A percentile compares a stretch with the other conserved stretches of the same genome.
Evolutionary conservation across 2,888 invertebrate species (phyloP).

Genomic region (Agrotis clavis): DNA sequence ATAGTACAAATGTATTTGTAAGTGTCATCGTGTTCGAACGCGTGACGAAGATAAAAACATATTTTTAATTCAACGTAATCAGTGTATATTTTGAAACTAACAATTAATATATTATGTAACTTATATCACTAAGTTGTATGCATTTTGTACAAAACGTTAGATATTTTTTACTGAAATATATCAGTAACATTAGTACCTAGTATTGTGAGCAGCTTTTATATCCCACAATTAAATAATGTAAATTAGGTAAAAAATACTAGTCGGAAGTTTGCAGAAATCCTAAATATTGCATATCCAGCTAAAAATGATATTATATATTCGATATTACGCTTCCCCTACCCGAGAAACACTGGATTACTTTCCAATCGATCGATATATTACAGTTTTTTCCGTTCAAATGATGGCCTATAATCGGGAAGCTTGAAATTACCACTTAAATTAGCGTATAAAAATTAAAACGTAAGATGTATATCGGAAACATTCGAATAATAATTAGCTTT

Average conservation of each 20-base stretch:
- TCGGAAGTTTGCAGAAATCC: conserved; percentile 78
- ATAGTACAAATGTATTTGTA: conserved; percentile 89
- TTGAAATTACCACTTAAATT: conserved; percentile 72
- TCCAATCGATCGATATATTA: conserved; percentile 25
- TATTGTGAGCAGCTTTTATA: conserved; percentile 85
- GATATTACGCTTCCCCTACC: conserved; percentile 72
- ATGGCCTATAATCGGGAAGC: conserved; percentile 73
- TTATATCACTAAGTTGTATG: conserved; percentile 75
- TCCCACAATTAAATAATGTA: conserved; percentile 75
- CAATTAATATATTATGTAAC: conserved; percentile 77
- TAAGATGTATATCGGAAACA: conserved; percentile 82
- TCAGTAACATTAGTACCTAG: conserved; percentile 70
- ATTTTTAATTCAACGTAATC: conserved; percentile 74
- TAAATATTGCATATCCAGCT: conserved; percentile 81
- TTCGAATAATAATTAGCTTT: conserved; percentile 85
- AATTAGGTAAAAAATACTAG: conserved; percentile 82
- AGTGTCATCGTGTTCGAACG: conserved; percentile 70
- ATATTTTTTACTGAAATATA: conserved; percentile 84
- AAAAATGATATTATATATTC: conserved; percentile 75
- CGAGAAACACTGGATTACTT: conserved; percentile 71
- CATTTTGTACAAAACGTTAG: conserved; percentile 87
- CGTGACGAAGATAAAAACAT: conserved; percentile 64
- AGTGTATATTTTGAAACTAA: conserved; percentile 80
- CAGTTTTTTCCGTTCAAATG: conserved; percentile 56
- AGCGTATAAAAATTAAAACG: conserved; percentile 70